phyloP scores from a whole-genome alignment of 2,113 vertebrate species.

The Oostethus manadensis region DNA sequence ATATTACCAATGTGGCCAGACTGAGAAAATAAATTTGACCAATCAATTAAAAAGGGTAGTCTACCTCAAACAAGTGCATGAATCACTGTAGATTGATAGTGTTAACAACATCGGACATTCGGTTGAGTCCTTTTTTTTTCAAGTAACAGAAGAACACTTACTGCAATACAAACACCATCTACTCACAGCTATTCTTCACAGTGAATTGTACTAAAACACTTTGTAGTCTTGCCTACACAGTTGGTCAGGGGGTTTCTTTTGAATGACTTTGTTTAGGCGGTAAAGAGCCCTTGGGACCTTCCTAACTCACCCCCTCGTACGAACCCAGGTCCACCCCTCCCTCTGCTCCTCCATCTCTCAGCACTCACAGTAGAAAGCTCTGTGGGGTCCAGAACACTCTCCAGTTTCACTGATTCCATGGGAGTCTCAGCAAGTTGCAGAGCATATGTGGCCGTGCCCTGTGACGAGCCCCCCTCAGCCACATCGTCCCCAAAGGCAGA shows the following conservation, averaged over 20 bases:
- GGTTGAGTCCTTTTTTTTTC: constrained; percentile 1
- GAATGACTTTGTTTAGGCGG: constrained; percentile 74
- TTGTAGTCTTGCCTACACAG: constrained; percentile 42
- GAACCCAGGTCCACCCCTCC: constrained; percentile 38
- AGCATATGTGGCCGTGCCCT: constrained; percentile 65
- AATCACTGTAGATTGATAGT: constrained; percentile 12
- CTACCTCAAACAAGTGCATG: constrained; percentile 39
- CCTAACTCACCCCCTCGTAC: constrained; percentile 13
- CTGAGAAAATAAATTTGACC: constrained; percentile 23
- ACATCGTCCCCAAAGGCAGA: constrained; percentile 56
- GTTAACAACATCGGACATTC: not conserved
- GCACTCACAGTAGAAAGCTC: constrained; percentile 99
- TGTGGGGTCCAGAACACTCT: constrained; percentile 87
- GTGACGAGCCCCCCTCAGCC: constrained; percentile 56
- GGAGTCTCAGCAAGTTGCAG: constrained; percentile 62
- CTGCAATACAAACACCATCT: constrained; percentile 25
- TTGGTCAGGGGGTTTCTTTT: constrained; percentile 62
- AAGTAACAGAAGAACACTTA: constrained; percentile 15
- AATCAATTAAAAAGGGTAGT: not conserved
- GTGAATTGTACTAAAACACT: constrained; percentile 39
- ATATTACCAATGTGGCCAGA: not conserved
- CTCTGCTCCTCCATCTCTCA: constrained; percentile 77
- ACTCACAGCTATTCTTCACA: constrained; percentile 49
- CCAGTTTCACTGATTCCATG: constrained; percentile 73
- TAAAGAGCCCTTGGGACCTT: constrained; percentile 52